These are phyloP conservation scores for Rousettus leschenaultii DNA, from an alignment of 2,113 vertebrate species.

Conservation along the genomic window DNA sequence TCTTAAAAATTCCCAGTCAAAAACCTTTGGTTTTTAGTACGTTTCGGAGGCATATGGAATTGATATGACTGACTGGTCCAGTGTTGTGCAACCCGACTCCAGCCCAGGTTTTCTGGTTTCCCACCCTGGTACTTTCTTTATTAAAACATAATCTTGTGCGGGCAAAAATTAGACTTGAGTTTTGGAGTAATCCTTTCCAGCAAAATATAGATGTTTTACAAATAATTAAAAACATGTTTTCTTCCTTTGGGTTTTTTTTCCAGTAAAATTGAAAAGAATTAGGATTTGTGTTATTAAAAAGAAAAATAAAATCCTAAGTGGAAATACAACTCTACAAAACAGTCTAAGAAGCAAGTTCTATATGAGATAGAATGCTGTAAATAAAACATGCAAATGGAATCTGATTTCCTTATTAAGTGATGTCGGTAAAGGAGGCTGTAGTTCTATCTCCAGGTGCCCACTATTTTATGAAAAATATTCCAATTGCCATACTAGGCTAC, in stretches of 20 bases:
- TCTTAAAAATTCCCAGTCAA: neutral
- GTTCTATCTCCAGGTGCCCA: neutral
- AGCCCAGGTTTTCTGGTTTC: neutral
- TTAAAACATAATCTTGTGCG: neutral
- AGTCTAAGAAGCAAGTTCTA: neutral
- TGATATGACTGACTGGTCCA: neutral
- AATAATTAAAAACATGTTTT: constrained; percentile 33
- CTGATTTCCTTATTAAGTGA: neutral
- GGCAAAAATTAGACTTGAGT: neutral
- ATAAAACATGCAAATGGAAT: neutral
- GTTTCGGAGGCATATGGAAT: neutral
- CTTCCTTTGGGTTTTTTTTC: neutral
- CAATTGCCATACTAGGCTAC: neutral
- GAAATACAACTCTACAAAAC: neutral
- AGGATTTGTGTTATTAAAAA: neutral
- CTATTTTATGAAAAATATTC: neutral
- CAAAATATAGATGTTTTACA: neutral
- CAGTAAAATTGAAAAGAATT: neutral
- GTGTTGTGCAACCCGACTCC: neutral
- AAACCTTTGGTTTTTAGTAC: neutral
- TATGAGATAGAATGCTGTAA: neutral
- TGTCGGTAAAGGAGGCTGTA: neutral
- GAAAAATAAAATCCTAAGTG: neutral
- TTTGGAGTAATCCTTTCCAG: constrained; percentile 20
- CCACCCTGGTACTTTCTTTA: neutral